These are phyloP conservation scores for Triplophysa dalaica DNA, from an alignment of 2,113 vertebrate species.

Conservation along the genomic window DNA sequence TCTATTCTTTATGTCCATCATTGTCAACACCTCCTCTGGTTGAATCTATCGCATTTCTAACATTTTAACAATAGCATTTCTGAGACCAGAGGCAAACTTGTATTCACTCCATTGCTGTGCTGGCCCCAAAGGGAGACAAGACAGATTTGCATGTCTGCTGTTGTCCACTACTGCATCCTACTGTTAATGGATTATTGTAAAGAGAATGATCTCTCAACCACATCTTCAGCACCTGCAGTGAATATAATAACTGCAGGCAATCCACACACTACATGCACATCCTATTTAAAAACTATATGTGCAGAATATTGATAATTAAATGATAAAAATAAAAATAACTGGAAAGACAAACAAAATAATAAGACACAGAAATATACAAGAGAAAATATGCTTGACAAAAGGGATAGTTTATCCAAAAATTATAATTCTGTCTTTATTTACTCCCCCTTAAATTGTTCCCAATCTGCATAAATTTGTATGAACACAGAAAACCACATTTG, in stretches of 20 bases:
- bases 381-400: too few relatives aligned
- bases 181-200: constrained; percentile 78
- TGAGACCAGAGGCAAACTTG: constrained; percentile 66
- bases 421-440: too few relatives aligned
- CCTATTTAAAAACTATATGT: neutral
- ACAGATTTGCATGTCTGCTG: constrained; percentile 77
- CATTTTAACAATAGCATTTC: too few relatives aligned
- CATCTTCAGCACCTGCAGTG: constrained; percentile 59
- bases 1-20: constrained; percentile 15
- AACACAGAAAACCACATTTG: too few relatives aligned
- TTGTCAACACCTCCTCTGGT: constrained; percentile 13
- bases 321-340: neutral
- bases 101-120: constrained; percentile 66
- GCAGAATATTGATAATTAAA: neutral
- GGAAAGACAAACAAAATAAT: neutral
- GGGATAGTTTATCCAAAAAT: too few relatives aligned
- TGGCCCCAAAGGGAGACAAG: constrained; percentile 77
- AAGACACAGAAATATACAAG: too few relatives aligned
- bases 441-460: too few relatives aligned
- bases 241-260: too few relatives aligned
- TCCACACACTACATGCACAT: neutral
- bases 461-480: too few relatives aligned
- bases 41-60: constrained; percentile 50
- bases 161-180: constrained; percentile 69
- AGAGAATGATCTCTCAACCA: constrained; percentile 72